Conservation (phyloP, 2,888 invertebrate species). For the Macrosoma leucophasiata region DNA sequence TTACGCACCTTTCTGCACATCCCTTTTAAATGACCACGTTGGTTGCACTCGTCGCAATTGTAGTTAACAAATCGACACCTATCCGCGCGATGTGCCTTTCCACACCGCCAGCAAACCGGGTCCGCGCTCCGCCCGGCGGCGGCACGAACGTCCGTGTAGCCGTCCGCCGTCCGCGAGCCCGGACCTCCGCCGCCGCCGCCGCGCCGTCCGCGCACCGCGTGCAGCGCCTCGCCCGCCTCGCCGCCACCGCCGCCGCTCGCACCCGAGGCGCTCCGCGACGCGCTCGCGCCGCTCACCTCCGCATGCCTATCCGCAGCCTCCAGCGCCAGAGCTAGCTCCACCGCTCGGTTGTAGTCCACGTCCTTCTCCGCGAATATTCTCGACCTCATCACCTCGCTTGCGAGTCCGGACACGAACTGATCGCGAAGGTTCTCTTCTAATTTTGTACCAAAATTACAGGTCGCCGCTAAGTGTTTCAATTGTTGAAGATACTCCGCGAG, state of each 20-base stretch:
- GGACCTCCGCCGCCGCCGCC: not conserved
- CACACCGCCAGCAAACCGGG: constrained; percentile 10
- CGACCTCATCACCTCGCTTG: constrained; percentile 26
- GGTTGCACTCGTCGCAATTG: constrained; percentile 14
- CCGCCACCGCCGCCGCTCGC: not conserved
- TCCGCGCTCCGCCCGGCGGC: too few species aligned
- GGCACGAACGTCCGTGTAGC: too few species aligned
- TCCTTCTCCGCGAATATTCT: constrained; percentile 27
- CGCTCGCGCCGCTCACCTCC: too few species aligned
- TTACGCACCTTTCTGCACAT: constrained; percentile 11
- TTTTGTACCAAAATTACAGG: constrained; percentile 24
- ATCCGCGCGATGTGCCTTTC: constrained; percentile 7
- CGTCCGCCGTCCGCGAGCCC: constrained; percentile 4
- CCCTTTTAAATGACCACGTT: constrained; percentile 12
- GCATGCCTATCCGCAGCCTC: constrained; percentile 22
- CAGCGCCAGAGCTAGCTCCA: constrained; percentile 27
- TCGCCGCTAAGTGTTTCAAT: constrained; percentile 23
- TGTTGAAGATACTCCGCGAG: constrained; percentile 22
- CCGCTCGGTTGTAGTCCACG: constrained; percentile 23
- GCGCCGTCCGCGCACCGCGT: constrained; percentile 2
- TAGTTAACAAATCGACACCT: constrained; percentile 15
- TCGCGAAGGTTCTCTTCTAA: constrained; percentile 22
- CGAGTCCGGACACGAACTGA: constrained; percentile 27
- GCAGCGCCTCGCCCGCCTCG: constrained; percentile 5
- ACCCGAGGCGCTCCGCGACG: constrained; percentile 13